Conservation (phyloP, 2,888 invertebrate species). For the Danaus chrysippus region DNA sequence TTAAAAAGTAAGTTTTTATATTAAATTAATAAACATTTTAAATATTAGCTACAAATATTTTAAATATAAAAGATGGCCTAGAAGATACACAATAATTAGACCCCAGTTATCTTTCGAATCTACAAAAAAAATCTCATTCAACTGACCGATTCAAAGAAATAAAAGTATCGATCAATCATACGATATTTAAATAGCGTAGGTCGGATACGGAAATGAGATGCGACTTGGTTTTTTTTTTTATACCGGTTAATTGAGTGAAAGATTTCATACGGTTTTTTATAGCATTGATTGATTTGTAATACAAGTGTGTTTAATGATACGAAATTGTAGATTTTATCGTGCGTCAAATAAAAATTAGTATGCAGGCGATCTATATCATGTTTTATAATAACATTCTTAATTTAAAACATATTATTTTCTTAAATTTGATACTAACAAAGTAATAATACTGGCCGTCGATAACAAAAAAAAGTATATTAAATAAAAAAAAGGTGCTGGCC, state of each 20-base stretch:
- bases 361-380: not conserved
- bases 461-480: slow-evolving; percentile 1
- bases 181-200: slow-evolving; percentile 64
- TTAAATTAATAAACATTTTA: not conserved
- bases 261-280: slow-evolving; percentile 3
- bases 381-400: not conserved
- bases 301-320: slow-evolving; percentile 4
- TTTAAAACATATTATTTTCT: not conserved
- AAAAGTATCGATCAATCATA: slow-evolving; percentile 74
- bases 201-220: slow-evolving; percentile 48
- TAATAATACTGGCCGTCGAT: slow-evolving; percentile 2
- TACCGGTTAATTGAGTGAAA: slow-evolving; percentile 22
- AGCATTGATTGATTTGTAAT: slow-evolving; percentile 4
- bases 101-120: slow-evolving; percentile 73
- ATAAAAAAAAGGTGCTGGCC: slow-evolving; percentile 35
- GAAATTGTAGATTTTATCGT: not conserved
- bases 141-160: slow-evolving; percentile 64
- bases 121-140: slow-evolving; percentile 60
- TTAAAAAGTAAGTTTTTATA: slow-evolving; percentile 88
- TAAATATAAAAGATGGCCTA: slow-evolving; percentile 60
- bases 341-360: not conserved
- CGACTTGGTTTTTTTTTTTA: slow-evolving; percentile 32
- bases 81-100: slow-evolving; percentile 74
- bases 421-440: not conserved
- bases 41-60: slow-evolving; percentile 8